Percentiles rank a stretch among this genome's conserved stretches.
Conservation (phyloP, 2,888 invertebrate species). For the Barypeithes pellucidus region DNA sequence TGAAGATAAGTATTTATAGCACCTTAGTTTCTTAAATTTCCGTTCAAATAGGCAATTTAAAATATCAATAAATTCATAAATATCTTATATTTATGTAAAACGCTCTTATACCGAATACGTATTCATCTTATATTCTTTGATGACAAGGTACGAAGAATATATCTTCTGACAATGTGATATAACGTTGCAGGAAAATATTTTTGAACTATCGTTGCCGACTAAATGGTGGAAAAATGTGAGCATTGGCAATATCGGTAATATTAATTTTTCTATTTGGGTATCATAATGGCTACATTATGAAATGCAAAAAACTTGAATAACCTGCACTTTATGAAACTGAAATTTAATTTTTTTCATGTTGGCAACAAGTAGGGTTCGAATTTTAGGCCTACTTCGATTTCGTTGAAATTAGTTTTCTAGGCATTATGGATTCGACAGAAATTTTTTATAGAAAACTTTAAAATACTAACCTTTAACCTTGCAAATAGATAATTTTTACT, state of each 20-base stretch:
- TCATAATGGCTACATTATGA: no score
- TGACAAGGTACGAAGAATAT: slow-evolving; percentile 3
- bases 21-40: background rate
- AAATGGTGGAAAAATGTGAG: slow-evolving; percentile 4
- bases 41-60: background rate
- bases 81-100: slow-evolving; percentile 5
- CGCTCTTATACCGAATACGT: background rate
- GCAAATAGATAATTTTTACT: no score
- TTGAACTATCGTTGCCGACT: slow-evolving; percentile 13
- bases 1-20: background rate
- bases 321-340: no score
- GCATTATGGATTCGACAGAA: no score
- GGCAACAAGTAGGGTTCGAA: no score
- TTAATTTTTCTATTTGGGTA: no score
- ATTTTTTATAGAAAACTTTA: no score
- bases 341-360: no score
- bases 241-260: slow-evolving; percentile 13
- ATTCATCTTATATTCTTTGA: slow-evolving; percentile 2
- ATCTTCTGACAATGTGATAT: slow-evolving; percentile 7
- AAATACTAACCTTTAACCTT: no score
- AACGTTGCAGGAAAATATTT: slow-evolving; percentile 17
- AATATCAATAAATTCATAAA: slow-evolving; percentile 2
- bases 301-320: no score
- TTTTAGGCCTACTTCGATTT: no score
- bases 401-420: no score